These are phyloP conservation scores for Alfaro cultratus DNA, from an alignment of 2,797 vertebrate genomes.

Conservation along the genomic window DNA sequence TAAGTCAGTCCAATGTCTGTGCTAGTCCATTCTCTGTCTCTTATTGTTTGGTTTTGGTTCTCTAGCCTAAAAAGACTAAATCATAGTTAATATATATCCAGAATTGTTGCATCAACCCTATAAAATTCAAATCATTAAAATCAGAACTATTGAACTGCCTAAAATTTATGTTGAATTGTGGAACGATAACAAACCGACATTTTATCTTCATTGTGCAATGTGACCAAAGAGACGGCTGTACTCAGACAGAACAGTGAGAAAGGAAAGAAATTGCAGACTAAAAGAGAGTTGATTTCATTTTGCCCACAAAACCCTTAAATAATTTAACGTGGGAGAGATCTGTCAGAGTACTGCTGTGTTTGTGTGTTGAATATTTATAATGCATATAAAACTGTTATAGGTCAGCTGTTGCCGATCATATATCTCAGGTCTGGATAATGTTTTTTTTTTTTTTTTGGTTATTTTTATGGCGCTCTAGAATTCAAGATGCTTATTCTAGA, in stretches of 20 bases:
- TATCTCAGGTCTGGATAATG: conserved; percentile 36
- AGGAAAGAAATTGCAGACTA: conserved; percentile 35
- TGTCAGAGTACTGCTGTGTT: conserved; percentile 65
- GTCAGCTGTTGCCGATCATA: conserved; percentile 64
- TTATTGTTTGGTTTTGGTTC: background rate
- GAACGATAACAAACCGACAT: background rate
- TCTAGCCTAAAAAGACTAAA: conserved; percentile 15
- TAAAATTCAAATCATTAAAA: background rate
- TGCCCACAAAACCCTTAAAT: conserved; percentile 66
- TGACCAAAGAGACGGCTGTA: conserved; percentile 12
- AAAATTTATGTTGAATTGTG: background rate
- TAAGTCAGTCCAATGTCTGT: background rate
- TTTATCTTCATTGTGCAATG: background rate
- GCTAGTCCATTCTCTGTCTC: background rate
- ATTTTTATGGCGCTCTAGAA: background rate
- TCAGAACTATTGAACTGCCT: background rate
- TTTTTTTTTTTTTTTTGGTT: background rate
- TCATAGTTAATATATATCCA: background rate
- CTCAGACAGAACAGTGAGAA: conserved; percentile 16
- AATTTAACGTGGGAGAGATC: conserved; percentile 70
- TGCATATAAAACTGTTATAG: conserved; percentile 70
- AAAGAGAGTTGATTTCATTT: conserved; percentile 65
- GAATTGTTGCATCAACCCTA: background rate
- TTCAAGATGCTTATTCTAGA: conserved; percentile 23
- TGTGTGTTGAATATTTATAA: conserved; percentile 75